Base-by-base conservation (phyloP, 2,888 invertebrate genomes). In the Lamproptera curius region DNA sequence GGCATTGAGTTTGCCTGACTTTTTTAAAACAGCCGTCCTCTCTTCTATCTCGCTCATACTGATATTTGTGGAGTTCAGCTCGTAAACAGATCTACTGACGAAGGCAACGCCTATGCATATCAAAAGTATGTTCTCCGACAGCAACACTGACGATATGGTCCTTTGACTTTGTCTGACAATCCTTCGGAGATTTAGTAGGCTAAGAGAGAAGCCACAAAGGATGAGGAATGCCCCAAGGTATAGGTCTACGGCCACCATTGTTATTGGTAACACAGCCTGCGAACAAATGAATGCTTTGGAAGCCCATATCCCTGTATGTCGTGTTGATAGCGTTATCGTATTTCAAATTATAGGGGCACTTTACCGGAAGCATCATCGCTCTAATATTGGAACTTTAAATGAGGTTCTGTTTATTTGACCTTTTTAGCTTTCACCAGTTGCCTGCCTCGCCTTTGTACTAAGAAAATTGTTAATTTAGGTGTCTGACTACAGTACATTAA, bases 321-420 rank as follows among this genome's bases (percentile, higher is more conserved):
- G 51, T 52, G 49, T 39, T 57, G 66, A 70, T 70, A 70, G 49
- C 51, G 34, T 61, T 66, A 67, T 71, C 67, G 54, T 20, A 65
- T 73, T 79, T 78, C 73, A 73, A 84, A 83, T 71, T 68, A 86
- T 85, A 60, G 68, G 82, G 86, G 84, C 56, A 28, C 65, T 70
- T 69, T 58, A 56, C 23, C 31, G 31, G 31, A 31, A 31, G 31
- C n/a, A n/a, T 31, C 13, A n/a, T 31, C 13, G 9, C 13, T 31
- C n/a, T n/a, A n/a, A n/a, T n/a, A n/a, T n/a, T n/a, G n/a, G n/a
- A n/a, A n/a, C n/a, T n/a, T n/a, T n/a, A n/a, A n/a, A n/a, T n/a
- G n/a, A n/a, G n/a, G n/a, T n/a, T n/a, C n/a, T n/a, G n/a, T n/a
- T n/a, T n/a, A n/a, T n/a, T n/a, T n/a, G n/a, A n/a, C n/a, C n/a